Evolutionary conservation across 64 coral and sea anemone genomes (phyloP).

Genomic region (Actinia equina): DNA sequence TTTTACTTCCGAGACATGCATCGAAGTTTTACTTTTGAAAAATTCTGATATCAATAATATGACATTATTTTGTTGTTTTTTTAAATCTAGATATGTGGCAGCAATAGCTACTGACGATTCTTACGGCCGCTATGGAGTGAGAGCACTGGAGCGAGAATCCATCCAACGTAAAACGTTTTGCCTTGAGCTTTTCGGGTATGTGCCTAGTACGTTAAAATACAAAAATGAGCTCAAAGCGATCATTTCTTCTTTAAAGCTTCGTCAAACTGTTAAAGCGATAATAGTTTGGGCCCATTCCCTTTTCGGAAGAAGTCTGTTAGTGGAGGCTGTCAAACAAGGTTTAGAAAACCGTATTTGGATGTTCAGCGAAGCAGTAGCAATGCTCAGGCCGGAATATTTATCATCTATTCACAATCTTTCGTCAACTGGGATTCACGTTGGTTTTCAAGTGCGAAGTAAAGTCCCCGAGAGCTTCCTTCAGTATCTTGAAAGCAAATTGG

Average conservation of each 20-base stretch:
- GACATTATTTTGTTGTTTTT: not conserved
- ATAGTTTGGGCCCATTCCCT: not conserved
- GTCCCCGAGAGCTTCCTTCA: not conserved
- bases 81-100: not conserved
- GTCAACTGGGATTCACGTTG: not conserved
- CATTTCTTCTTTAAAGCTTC: conserved; percentile 2
- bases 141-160: not conserved
- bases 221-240: not conserved
- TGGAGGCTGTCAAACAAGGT: conserved; percentile 5
- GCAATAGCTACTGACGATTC: conserved; percentile 14
- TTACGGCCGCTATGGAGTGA: conserved; percentile 16
- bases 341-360: conserved; percentile 26
- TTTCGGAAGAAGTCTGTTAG: not conserved
- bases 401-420: not conserved
- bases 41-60: too few relatives aligned
- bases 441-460: not conserved
- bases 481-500: not conserved
- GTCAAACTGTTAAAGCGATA: not conserved
- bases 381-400: conserved; percentile 1
- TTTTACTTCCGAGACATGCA: too few relatives aligned
- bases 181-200: conserved; percentile 2
- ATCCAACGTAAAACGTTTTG: conserved; percentile 12
- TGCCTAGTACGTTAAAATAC: not conserved
- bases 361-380: conserved; percentile 1
- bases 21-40: too few relatives aligned